These are phyloP conservation scores for Marmota flaviventris DNA, from an alignment of 2,113 vertebrate genomes.

Conservation along the genomic window DNA sequence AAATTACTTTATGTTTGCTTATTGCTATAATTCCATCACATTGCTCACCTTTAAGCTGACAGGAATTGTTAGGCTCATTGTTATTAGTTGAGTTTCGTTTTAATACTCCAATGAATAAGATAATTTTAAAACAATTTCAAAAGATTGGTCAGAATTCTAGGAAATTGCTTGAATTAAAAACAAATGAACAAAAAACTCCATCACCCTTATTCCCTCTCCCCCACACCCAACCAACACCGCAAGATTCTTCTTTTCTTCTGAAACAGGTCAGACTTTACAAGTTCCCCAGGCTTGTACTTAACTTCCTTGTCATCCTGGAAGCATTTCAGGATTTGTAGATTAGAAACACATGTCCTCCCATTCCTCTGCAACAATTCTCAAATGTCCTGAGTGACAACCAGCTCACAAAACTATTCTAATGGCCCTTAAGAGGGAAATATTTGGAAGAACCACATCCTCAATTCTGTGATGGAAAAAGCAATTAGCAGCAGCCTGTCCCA, in stretches of 20 bases:
- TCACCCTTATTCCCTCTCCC: background rate
- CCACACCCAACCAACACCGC: too few species aligned
- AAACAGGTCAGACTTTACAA: background rate
- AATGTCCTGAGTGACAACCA: background rate
- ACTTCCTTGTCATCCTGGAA: background rate
- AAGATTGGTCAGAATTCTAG: background rate
- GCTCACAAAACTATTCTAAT: background rate
- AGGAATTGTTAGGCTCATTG: background rate
- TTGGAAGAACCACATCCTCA: background rate
- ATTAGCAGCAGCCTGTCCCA: background rate
- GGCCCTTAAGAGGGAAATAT: background rate
- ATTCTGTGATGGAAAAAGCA: background rate
- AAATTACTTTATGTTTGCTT: background rate
- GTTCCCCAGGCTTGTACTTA: background rate
- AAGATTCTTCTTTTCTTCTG: background rate
- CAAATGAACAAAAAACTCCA: background rate
- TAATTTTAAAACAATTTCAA: conserved; percentile 4
- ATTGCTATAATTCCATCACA: background rate
- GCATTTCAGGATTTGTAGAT: background rate
- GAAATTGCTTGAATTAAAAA: conserved; percentile 17
- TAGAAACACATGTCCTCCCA: background rate
- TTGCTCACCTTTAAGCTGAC: background rate
- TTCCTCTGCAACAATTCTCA: background rate
- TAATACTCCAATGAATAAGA: conserved; percentile 4
- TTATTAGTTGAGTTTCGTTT: background rate